phyloP scores from a whole-genome alignment of 1,140 invertebrate genomes.

The Sinella curviseta region DNA sequence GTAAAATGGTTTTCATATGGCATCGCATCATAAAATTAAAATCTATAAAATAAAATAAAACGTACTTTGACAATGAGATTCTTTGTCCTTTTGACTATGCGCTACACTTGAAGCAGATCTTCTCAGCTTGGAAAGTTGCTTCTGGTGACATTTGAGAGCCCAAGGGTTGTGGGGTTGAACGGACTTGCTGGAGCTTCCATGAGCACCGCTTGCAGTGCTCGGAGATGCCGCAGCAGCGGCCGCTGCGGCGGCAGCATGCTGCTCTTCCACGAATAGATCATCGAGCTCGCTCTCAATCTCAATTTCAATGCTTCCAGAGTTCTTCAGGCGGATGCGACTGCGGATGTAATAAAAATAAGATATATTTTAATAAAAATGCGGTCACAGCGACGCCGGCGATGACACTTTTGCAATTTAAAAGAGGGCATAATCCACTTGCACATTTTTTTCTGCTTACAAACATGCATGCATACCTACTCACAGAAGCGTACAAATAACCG shows the following conservation, averaged over 20 bases:
- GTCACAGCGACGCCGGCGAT: background rate
- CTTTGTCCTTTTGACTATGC: conserved; percentile 12
- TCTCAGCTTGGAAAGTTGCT: conserved; percentile 55
- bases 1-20: too few species aligned
- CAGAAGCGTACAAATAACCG: background rate
- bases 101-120: background rate
- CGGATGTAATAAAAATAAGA: conserved; percentile 48
- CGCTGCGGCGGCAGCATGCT: conserved; percentile 36
- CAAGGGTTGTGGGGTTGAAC: conserved; percentile 57
- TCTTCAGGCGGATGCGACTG: conserved; percentile 52
- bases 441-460: background rate
- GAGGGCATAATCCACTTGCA: conserved; percentile 15
- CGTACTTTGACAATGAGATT: conserved; percentile 25
- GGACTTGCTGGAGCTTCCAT: background rate
- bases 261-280: conserved; percentile 50
- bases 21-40: too few species aligned
- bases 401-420: background rate
- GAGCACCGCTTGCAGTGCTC: background rate
- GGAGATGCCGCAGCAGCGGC: background rate
- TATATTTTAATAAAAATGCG: conserved; percentile 25
- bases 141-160: conserved; percentile 61
- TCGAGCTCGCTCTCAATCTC: conserved; percentile 54
- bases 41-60: too few species aligned
- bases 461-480: background rate
- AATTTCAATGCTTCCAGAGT: conserved; percentile 55